phyloP scores from a whole-genome alignment of 1,140 invertebrate species.

The Phymorhynchus buccinoides region DNA sequence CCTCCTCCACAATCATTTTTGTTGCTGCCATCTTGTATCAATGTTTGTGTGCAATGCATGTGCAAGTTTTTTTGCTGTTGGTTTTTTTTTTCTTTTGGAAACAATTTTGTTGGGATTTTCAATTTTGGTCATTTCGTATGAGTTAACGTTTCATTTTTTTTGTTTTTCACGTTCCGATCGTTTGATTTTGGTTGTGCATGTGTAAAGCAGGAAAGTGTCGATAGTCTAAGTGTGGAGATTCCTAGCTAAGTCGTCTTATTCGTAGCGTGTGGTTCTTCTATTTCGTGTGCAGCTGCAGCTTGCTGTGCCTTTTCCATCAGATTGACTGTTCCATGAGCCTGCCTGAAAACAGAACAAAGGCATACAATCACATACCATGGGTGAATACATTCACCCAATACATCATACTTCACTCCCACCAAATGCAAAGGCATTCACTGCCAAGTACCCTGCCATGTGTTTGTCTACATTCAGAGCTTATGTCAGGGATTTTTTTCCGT shows the following conservation, averaged over 20 bases:
- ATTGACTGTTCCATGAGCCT: not conserved
- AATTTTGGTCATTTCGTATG: not conserved
- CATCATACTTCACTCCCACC: too few species aligned
- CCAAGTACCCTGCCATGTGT: too few species aligned
- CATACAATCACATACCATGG: too few species aligned
- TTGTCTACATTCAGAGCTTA: too few species aligned
- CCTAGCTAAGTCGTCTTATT: not conserved
- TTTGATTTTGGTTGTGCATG: not conserved
- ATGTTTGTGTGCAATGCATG: not conserved
- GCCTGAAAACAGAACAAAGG: not conserved
- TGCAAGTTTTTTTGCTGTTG: too few species aligned
- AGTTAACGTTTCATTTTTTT: not conserved
- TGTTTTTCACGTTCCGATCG: not conserved
- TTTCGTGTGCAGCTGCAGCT: slow-evolving; percentile 10
- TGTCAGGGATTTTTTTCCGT: too few species aligned
- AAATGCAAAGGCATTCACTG: too few species aligned
- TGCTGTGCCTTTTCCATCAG: slow-evolving; percentile 7
- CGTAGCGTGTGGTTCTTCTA: not conserved
- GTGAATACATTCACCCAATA: too few species aligned
- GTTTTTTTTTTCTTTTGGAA: not conserved
- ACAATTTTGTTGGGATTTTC: not conserved
- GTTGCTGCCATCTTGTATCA: not conserved
- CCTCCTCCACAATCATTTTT: not conserved
- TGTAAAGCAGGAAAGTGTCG: not conserved
- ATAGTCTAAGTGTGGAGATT: not conserved